Percentiles rank a stretch among this genome's conserved stretches.
Conservation (phyloP, 2,113 vertebrate genomes). For the Gymnobelideus leadbeateri region DNA sequence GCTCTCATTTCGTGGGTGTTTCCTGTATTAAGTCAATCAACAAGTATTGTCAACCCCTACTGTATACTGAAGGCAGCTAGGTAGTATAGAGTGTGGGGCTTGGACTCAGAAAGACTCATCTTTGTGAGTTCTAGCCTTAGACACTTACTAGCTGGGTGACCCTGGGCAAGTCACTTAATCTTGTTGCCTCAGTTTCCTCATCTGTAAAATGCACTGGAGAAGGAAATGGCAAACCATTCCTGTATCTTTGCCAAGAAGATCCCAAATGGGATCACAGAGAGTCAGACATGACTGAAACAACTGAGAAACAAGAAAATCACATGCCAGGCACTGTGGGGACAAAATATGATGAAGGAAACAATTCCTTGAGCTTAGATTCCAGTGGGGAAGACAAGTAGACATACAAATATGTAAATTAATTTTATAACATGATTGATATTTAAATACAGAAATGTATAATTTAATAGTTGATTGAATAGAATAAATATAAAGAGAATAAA, state of each 20-base stretch:
- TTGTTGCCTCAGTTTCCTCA: no score
- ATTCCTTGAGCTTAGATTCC: not conserved
- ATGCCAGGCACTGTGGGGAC: not conserved
- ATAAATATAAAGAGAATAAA: not conserved
- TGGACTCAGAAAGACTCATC: not conserved
- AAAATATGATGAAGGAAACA: not conserved
- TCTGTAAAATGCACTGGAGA: not conserved
- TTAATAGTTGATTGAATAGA: not conserved
- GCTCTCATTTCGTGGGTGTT: not conserved
- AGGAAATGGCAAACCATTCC: not conserved
- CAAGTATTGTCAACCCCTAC: not conserved
- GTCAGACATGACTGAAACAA: not conserved
- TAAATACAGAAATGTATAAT: not conserved
- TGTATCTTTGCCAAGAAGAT: not conserved
- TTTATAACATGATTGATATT: not conserved
- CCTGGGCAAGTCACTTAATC: not conserved
- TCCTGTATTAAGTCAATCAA: not conserved
- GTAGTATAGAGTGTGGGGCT: not conserved
- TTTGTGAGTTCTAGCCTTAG: not conserved
- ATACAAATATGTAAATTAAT: not conserved
- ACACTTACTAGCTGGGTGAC: not conserved
- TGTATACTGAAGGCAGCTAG: not conserved
- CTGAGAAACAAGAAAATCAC: not conserved
- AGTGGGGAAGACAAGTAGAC: not conserved
- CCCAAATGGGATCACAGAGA: not conserved